A percentile compares a stretch with the other conserved stretches of the same genome.
Evolutionary conservation across 2,888 invertebrate genomes (phyloP).

Genomic region (Himalopsyche anomala): DNA sequence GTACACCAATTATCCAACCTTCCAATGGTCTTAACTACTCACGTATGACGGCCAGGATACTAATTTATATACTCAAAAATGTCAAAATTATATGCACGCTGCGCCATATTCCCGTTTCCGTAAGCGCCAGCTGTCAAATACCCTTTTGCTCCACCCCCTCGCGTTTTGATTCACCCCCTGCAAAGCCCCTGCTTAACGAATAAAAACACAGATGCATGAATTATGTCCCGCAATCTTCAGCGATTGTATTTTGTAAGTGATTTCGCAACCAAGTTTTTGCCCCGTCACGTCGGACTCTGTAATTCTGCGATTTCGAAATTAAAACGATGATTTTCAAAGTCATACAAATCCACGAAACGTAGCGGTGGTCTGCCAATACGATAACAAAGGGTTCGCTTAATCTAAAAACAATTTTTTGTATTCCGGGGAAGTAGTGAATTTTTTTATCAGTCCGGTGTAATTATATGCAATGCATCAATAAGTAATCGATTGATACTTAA

Average conservation of each 20-base stretch:
- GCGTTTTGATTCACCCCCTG: slow-evolving; percentile 4
- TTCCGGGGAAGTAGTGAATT: too few relatives aligned
- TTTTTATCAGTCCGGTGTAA: too few relatives aligned
- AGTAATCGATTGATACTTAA: too few relatives aligned
- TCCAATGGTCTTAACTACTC: slow-evolving; percentile 15
- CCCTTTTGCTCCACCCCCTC: background rate
- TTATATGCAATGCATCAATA: too few relatives aligned
- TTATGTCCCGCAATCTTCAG: background rate
- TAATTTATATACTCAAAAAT: slow-evolving; percentile 10
- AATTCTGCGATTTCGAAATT: background rate
- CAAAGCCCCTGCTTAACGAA: background rate
- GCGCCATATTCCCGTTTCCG: background rate
- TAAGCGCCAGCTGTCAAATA: slow-evolving; percentile 16
- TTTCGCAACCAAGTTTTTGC: background rate
- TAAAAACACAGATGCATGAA: slow-evolving; percentile 20
- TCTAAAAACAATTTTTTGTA: too few relatives aligned
- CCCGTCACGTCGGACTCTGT: background rate
- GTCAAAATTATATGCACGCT: slow-evolving; percentile 12
- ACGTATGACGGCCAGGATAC: background rate
- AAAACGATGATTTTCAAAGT: too few relatives aligned
- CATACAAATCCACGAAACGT: too few relatives aligned
- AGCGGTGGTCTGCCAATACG: too few relatives aligned
- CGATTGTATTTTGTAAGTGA: background rate
- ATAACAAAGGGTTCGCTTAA: too few relatives aligned
- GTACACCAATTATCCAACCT: background rate